Percentiles rank a stretch among this genome's conserved stretches.
Evolutionary conservation across 92 coral and sea anemone species (phyloP).

Genomic region (Blastomussa wellsi): DNA sequence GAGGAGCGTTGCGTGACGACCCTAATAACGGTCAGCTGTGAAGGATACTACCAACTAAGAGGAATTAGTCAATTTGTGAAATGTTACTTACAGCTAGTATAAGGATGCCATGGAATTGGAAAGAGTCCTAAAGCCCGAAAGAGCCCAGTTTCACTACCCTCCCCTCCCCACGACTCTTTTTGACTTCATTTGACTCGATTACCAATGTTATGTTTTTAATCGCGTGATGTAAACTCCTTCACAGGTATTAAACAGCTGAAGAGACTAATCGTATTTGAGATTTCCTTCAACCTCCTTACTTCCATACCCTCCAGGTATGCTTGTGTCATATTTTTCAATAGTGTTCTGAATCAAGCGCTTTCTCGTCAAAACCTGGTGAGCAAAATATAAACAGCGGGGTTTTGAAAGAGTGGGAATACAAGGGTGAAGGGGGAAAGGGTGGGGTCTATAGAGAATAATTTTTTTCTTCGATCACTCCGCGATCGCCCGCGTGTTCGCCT

Average conservation of each 20-base stretch:
- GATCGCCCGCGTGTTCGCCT: no score
- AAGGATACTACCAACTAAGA: not conserved
- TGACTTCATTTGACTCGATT: not conserved
- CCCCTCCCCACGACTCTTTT: not conserved
- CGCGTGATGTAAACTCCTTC: not conserved
- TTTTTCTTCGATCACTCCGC: no score
- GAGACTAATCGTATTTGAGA: slow-evolving; percentile 68
- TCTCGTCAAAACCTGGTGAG: no score
- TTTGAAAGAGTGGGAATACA: no score
- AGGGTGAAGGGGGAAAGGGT: no score
- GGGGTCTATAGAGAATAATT: no score
- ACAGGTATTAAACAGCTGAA: slow-evolving; percentile 68
- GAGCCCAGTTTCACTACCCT: not conserved
- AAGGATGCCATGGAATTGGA: not conserved
- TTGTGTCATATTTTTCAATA: not conserved
- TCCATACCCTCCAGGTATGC: slow-evolving; percentile 82
- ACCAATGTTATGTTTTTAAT: not conserved
- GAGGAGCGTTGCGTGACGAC: no score
- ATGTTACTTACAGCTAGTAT: not conserved
- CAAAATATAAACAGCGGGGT: no score
- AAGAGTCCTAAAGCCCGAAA: not conserved
- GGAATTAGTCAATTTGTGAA: not conserved
- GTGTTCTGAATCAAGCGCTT: no score
- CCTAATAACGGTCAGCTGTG: not conserved
- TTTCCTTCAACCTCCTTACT: slow-evolving; percentile 80